phyloP scores from a whole-genome alignment of 1,140 invertebrate genomes.

The Atta colombica region DNA sequence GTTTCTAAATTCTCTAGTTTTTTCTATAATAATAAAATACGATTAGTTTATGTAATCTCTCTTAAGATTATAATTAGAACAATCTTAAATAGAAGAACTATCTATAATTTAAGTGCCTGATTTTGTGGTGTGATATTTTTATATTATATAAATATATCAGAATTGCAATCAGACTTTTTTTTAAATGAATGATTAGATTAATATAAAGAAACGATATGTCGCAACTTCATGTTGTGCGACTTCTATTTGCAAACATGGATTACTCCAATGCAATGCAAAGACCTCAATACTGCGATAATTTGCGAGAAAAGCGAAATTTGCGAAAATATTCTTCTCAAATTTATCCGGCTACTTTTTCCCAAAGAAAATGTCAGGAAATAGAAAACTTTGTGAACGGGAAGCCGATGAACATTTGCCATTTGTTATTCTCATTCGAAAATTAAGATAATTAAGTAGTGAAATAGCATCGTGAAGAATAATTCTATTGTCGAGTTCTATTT shows the following conservation, averaged over 20 bases:
- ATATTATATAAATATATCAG: too few species aligned
- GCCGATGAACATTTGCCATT: slow-evolving; percentile 34
- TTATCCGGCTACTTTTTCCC: slow-evolving; percentile 62
- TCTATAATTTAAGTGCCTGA: too few species aligned
- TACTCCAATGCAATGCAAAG: neutral
- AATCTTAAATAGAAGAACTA: too few species aligned
- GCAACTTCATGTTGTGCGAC: neutral
- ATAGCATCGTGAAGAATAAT: slow-evolving; percentile 7
- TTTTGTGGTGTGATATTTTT: too few species aligned
- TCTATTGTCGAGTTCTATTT: neutral
- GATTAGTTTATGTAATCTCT: too few species aligned
- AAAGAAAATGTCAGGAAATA: slow-evolving; percentile 37
- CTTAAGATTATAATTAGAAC: too few species aligned
- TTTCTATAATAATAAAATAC: too few species aligned
- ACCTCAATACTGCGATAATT: neutral
- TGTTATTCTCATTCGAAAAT: slow-evolving; percentile 39
- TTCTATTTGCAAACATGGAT: neutral
- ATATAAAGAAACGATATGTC: neutral
- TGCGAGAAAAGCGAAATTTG: neutral
- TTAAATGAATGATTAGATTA: neutral
- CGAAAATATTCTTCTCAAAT: slow-evolving; percentile 39
- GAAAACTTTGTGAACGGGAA: slow-evolving; percentile 54
- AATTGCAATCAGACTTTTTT: too few species aligned
- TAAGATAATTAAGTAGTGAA: slow-evolving; percentile 34
- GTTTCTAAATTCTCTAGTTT: too few species aligned